Base-by-base conservation (phyloP, 2,113 vertebrate genomes). In the Gymnorhina tibicen region DNA sequence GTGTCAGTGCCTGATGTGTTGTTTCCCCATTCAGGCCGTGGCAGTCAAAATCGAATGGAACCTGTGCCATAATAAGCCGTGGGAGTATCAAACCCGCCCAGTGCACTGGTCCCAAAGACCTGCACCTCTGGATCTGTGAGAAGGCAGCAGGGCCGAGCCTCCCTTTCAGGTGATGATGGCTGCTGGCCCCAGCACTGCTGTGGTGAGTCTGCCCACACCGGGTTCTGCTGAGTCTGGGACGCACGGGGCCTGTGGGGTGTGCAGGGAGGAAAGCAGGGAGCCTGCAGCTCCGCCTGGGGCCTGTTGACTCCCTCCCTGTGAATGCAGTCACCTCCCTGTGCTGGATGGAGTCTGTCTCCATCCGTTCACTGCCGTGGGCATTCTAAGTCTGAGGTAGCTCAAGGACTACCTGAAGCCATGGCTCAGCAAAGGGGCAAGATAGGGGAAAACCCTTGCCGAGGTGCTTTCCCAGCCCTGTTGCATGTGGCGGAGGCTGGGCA, bases 101-200 rank as follows among this genome's bases (percentile, higher is more conserved):
- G 33, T 97, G 96, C 1, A 7, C 68, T 0, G 4, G 79, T 58
- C 50, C 92, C 0, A 32, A 35, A 0, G 94, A 97, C 52, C 46
- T 89, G 63, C 41, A 94, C 23, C 7, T 88, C 67, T 95, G 95
- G 95, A 96, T 96, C 90, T 97, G 96, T 0, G 96, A 97, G 93
- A 97, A 96, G 92, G 47, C 72, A 1, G 74, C 47, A 0, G 95
- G 95, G 39, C 90, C 91, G 0, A 93, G 78, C 39, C 6, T 26
- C 20, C 53, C 63, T 9, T 87, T 89, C 33, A 0, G 3, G 0
- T 1, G 1, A 53, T 32, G 59, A 18, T 7, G 37, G 30, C 33
- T 1, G 4, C 59, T 19, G 78, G 18, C 30, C 64, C 22, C 46
- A 23, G 42, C 42, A 8, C 32, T 3, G 19, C 79, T 74, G 42